Evolutionary conservation across 2,888 invertebrate species (phyloP).

Genomic region (Drosophila robusta): DNA sequence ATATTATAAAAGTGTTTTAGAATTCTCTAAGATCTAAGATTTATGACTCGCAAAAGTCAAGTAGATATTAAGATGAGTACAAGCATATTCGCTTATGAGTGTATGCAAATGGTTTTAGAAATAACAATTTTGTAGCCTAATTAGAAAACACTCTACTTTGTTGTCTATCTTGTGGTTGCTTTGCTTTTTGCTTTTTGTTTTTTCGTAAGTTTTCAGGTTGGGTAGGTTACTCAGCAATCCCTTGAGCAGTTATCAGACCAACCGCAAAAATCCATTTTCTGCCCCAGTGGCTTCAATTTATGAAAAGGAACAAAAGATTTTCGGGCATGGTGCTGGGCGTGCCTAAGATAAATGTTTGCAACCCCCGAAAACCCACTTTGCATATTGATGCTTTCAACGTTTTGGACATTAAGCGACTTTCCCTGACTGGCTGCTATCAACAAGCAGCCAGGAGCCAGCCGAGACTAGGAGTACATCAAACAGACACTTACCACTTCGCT

Average conservation of each 20-base stretch:
- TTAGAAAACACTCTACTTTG: slow-evolving; percentile 22
- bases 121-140: slow-evolving; percentile 16
- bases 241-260: slow-evolving; percentile 68
- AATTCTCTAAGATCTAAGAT: background rate
- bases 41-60: too few relatives aligned
- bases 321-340: slow-evolving; percentile 9
- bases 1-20: background rate
- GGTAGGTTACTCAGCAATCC: slow-evolving; percentile 34
- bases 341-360: slow-evolving; percentile 69
- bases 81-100: background rate
- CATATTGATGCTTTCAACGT: slow-evolving; percentile 77
- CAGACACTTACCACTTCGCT: slow-evolving; percentile 84
- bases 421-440: slow-evolving; percentile 64
- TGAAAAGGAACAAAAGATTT: slow-evolving; percentile 67
- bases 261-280: slow-evolving; percentile 75
- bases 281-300: slow-evolving; percentile 76
- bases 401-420: slow-evolving; percentile 71
- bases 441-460: slow-evolving; percentile 40
- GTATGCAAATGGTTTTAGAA: too few relatives aligned
- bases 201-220: slow-evolving; percentile 2
- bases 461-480: slow-evolving; percentile 72
- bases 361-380: slow-evolving; percentile 55
- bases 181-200: slow-evolving; percentile 2
- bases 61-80: background rate
- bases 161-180: slow-evolving; percentile 16